Base-by-base conservation (phyloP, 2,888 invertebrate genomes). In the Nudaria mundana region DNA sequence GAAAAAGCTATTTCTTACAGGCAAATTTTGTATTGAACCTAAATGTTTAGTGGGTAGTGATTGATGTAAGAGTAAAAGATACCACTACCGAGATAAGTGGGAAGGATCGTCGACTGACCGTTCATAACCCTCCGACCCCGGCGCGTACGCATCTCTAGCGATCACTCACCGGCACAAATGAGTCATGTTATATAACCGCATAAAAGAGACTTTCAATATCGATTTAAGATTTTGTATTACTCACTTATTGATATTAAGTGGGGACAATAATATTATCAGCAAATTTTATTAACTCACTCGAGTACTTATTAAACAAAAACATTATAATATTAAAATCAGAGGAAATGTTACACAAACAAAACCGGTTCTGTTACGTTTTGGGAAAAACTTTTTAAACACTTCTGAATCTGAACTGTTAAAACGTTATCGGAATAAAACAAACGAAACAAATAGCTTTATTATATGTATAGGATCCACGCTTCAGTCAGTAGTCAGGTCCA, bases 41-140 rank as follows among this genome's bases (percentile, higher is more conserved):
- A n/a, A n/a, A n/a, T n/a, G n/a, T n/a, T n/a, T n/a, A n/a, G n/a
- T n/a, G n/a, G n/a, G n/a, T n/a, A n/a, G n/a, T n/a, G n/a, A n/a
- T n/a, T n/a, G n/a, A n/a, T n/a, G n/a, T n/a, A n/a, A n/a, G n/a
- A n/a, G n/a, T n/a, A n/a, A n/a, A n/a, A n/a, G n/a, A n/a, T 48
- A 55, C 40, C 56, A 48, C 48, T 55, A 36, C 22, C 22, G 14
- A 42, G 43, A 34, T 35, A 43, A 49, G 50, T 56, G 48, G 51
- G 52, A 55, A 58, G 53, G 53, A 66, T 58, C 60, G 56, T 57
- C 60, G 57, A 56, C 60, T 66, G 63, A 51, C 53, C 63, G 64
- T 40, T 39, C 47, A 41, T 66, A 66, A 68, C 64, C 60, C n/a
- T 60, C 36, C 53, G 69, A 63, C 58, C 56, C 50, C n/a, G 43